phyloP scores from a whole-genome alignment of 2,888 invertebrate species.

The Salpingus planirostris region DNA sequence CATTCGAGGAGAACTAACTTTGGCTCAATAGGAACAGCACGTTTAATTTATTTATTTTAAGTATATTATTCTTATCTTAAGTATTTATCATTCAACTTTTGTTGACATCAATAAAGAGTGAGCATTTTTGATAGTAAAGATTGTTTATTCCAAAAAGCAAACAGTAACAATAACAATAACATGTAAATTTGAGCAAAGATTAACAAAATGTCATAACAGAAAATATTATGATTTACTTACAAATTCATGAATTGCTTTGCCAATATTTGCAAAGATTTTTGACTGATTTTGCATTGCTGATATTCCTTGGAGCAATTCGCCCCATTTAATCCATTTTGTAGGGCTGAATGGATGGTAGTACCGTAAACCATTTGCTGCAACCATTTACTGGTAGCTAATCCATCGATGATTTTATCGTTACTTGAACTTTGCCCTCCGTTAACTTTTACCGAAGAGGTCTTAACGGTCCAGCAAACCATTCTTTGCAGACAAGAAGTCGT shows the following conservation, averaged over 20 bases:
- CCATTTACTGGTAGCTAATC: slow-evolving; percentile 42
- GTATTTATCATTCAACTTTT: no score
- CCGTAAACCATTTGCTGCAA: slow-evolving; percentile 41
- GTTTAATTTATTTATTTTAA: no score
- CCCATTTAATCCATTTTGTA: slow-evolving; percentile 40
- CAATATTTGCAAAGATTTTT: slow-evolving; percentile 12
- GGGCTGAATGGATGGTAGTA: slow-evolving; percentile 47
- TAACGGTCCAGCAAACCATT: slow-evolving; percentile 47
- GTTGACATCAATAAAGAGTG: no score
- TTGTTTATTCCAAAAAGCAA: no score
- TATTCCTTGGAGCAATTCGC: slow-evolving; percentile 19
- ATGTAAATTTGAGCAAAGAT: no score
- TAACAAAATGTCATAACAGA: no score
- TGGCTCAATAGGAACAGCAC: no score
- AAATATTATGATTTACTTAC: no score
- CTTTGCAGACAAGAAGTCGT: slow-evolving; percentile 53
- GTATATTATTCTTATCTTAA: no score
- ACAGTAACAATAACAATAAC: no score
- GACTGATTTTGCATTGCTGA: slow-evolving; percentile 18
- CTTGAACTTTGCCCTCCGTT: slow-evolving; percentile 37
- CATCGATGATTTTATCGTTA: slow-evolving; percentile 44
- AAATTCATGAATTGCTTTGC: no score
- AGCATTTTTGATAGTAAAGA: no score
- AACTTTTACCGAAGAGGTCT: slow-evolving; percentile 38
- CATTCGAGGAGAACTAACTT: slow-evolving; percentile 19